phyloP scores from a whole-genome alignment of 1,140 invertebrate species.

The Pentalonia nigronervosa region DNA sequence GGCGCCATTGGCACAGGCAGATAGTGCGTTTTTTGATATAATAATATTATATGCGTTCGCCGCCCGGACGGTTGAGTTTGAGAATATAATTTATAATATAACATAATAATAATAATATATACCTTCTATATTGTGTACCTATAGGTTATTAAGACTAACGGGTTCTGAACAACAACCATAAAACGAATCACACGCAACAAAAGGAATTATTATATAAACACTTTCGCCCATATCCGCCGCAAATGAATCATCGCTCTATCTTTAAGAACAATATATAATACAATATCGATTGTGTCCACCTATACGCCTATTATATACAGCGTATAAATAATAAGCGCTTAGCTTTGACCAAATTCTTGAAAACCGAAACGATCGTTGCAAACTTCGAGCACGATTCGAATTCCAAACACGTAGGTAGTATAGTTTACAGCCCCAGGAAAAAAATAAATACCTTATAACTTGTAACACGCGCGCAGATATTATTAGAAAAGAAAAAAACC shows the following conservation, averaged over 20 bases:
- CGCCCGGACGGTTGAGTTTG: not conserved
- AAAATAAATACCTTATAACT: not conserved
- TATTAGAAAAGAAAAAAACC: conserved; percentile 6
- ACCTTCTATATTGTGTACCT: not conserved
- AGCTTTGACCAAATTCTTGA: not conserved
- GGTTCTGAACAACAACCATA: not conserved
- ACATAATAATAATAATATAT: not conserved
- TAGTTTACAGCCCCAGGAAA: not conserved
- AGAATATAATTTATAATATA: not conserved
- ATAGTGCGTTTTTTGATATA: no score
- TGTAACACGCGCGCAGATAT: not conserved
- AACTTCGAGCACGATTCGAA: not conserved
- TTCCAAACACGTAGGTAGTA: not conserved
- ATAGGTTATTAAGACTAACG: not conserved
- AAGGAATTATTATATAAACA: not conserved
- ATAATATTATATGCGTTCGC: no score
- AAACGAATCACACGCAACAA: not conserved
- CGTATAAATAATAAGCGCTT: not conserved
- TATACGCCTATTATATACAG: not conserved
- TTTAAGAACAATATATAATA: not conserved
- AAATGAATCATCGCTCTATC: not conserved
- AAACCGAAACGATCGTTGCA: not conserved
- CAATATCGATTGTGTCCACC: not conserved
- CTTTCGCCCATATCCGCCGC: not conserved
- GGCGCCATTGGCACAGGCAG: no score